Evolutionary conservation across 2,797 vertebrate species (phyloP), one percentile per base, ranked within the genome.

Genomic region (Alauda arvensis): DNA sequence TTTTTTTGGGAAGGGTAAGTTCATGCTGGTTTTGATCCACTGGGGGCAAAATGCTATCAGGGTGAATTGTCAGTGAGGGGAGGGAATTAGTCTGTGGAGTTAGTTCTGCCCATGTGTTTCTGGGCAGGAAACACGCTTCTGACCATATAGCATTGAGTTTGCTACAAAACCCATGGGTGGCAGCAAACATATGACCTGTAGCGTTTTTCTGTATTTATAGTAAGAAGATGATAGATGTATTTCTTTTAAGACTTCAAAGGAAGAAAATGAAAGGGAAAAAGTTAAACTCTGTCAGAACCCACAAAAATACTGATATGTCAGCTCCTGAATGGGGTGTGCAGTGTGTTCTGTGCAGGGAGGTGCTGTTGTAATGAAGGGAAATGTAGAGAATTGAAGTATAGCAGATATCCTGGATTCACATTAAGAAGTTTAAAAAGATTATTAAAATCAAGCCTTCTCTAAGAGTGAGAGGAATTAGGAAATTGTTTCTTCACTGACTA

Each of bases 11-110:
- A 3, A 19, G 19, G 4, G 1, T 87, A 37, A 60, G 51, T 86
- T 95, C 76, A 18, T 67, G 43, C 51, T 77, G n/a, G 48, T 89
- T 82, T 89, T 93, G 56, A 16, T 10, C 28, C 18, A 69, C 72
- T 69, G 67, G 60, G 7, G 18, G 16, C 14, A 82, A 93, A 93
- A 71, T 76, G 91, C 34, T 72, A 7, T 21, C 6, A 9, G 13
- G 9, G 11, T 56, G 42, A 88, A 17, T 52, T 71, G 51, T 19
- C 18, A 31, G 0, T 40, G 56, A 45, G 26, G 29, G 31, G 55
- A 45, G 3, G 39, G 19, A 61, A 20, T 34, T 49, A 25, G 6
- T 49, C 53, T 42, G 33, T 52, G 59, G 33, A 63, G 23, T 28
- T 52, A 23, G 24, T 18, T 52, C 33, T 5, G 26, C 25, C 25